Percentiles rank a stretch among this genome's conserved stretches.
Evolutionary conservation across 1,140 invertebrate species (phyloP).

Genomic region (Ips typographus): DNA sequence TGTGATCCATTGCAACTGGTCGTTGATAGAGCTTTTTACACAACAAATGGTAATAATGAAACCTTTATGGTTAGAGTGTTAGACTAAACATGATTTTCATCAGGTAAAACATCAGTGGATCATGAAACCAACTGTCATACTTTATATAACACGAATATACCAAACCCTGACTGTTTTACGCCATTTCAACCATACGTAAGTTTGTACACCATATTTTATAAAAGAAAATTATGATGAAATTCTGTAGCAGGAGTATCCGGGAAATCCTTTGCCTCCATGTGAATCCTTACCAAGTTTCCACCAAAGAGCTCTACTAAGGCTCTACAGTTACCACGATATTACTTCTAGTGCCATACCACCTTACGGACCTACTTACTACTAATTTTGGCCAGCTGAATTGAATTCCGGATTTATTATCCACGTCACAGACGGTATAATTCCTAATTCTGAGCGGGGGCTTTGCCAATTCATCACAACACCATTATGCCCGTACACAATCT

Average conservation of each 20-base stretch:
- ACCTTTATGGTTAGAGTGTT: neutral
- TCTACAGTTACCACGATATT: constrained; percentile 44
- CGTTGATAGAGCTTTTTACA: constrained; percentile 40
- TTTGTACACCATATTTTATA: neutral
- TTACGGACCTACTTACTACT: constrained; percentile 37
- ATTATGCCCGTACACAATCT: constrained; percentile 27
- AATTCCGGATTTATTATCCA: neutral
- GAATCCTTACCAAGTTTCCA: constrained; percentile 40
- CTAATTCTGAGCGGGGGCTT: constrained; percentile 2
- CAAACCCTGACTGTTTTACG: no score
- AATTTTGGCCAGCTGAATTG: neutral
- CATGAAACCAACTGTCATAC: no score
- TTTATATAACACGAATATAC: no score
- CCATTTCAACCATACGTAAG: no score
- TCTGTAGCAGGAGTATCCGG: neutral
- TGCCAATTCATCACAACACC: constrained; percentile 31
- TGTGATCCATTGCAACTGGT: constrained; percentile 38
- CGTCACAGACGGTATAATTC: constrained; percentile 19
- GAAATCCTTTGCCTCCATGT: constrained; percentile 39
- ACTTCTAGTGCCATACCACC: constrained; percentile 33
- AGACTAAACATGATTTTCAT: neutral
- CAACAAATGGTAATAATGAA: constrained; percentile 29
- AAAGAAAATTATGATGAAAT: neutral
- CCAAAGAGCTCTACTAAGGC: constrained; percentile 41
- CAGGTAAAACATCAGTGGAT: no score